Conservation (phyloP, 2,888 invertebrate genomes). For the Vandiemenella viatica region DNA sequence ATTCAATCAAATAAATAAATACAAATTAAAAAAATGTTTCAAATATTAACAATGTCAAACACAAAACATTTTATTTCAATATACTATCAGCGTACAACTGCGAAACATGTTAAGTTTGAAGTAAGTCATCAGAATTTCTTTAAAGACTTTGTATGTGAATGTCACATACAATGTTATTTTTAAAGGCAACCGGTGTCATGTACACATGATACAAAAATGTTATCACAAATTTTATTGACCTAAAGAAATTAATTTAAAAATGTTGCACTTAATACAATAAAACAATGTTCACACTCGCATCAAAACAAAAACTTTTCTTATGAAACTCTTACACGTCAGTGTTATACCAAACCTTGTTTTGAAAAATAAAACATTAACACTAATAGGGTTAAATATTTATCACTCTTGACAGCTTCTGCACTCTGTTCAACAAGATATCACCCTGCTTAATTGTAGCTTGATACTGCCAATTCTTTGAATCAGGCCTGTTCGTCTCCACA, state of each 20-base stretch:
- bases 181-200: background rate
- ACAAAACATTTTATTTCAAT: no score
- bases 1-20: no score
- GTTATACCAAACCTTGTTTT: no score
- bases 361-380: no score
- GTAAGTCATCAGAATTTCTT: no score
- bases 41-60: no score
- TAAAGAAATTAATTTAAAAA: background rate
- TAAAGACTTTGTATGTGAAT: background rate
- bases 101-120: no score
- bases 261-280: background rate
- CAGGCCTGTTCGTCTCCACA: constrained; percentile 88
- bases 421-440: constrained; percentile 88
- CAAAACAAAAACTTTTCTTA: background rate
- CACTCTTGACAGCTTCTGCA: constrained; percentile 95
- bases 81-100: no score
- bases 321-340: background rate
- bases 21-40: no score
- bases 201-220: background rate
- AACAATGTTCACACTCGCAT: no score
- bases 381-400: constrained; percentile 89
- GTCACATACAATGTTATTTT: background rate
- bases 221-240: background rate
- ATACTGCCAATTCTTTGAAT: constrained; percentile 82
- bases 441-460: constrained; percentile 98